These are phyloP conservation scores for Labeo rohita DNA, from an alignment of 2,113 vertebrate genomes.

Conservation along the genomic window DNA sequence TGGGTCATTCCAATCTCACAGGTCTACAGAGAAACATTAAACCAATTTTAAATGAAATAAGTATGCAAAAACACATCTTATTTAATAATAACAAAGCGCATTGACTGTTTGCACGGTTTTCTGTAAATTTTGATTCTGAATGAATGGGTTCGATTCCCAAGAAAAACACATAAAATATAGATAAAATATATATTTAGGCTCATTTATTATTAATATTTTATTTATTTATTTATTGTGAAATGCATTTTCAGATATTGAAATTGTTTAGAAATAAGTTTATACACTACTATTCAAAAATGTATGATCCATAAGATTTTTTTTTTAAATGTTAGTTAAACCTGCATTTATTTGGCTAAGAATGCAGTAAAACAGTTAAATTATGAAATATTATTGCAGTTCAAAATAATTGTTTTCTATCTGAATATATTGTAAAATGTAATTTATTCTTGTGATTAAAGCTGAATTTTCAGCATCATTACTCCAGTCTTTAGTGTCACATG, in stretches of 20 bases:
- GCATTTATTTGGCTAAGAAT: neutral
- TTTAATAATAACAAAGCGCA: neutral
- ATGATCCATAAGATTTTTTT: neutral
- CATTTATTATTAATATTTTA: neutral
- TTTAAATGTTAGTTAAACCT: too few relatives aligned
- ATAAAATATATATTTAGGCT: neutral
- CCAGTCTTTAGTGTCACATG: neutral
- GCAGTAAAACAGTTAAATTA: neutral
- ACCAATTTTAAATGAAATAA: neutral
- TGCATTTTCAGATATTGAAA: neutral
- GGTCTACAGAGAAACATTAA: conserved; percentile 63
- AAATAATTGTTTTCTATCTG: neutral
- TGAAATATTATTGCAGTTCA: neutral
- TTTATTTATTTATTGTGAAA: neutral
- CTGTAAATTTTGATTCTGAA: neutral
- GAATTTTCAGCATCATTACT: neutral
- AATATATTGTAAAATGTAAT: neutral
- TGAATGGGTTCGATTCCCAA: neutral
- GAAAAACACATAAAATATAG: neutral
- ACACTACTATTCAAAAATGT: neutral
- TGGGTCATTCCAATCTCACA: conserved; percentile 80
- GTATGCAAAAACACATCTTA: neutral
- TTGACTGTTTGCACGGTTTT: neutral
- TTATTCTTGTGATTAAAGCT: neutral
- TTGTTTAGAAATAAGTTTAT: neutral